Evolutionary conservation across 2,888 invertebrate genomes (phyloP).

Genomic region (Ectemnius lituratus): DNA sequence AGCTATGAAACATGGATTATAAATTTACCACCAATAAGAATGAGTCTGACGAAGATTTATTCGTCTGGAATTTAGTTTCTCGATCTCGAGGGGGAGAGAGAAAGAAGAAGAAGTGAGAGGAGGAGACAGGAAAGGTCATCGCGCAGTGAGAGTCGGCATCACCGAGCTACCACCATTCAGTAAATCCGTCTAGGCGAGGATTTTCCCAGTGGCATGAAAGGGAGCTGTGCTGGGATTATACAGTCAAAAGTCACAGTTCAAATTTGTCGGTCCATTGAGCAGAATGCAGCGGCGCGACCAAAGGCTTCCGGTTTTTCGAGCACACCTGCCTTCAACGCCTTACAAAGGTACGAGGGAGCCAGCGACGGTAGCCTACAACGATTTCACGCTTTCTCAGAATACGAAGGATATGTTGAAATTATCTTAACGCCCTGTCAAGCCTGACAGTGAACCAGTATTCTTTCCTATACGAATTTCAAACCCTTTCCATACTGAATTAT

Average conservation of each 20-base stretch:
- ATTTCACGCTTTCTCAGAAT: constrained; percentile 30
- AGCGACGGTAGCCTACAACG: constrained; percentile 34
- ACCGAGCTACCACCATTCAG: constrained; percentile 26
- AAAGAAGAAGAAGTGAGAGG: neutral
- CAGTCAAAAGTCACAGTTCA: constrained; percentile 76
- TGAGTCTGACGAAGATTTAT: too few species aligned
- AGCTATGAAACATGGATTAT: too few species aligned
- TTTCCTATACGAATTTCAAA: too few species aligned
- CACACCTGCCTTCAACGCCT: constrained; percentile 68
- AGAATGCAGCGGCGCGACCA: constrained; percentile 67
- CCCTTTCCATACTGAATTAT: too few species aligned
- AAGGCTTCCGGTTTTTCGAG: constrained; percentile 75
- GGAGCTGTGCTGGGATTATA: constrained; percentile 70
- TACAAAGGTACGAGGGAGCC: constrained; percentile 6
- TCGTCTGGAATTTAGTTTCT: too few species aligned
- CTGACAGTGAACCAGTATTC: too few species aligned
- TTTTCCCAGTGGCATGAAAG: constrained; percentile 66
- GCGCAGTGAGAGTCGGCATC: neutral
- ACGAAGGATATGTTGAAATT: constrained; percentile 27
- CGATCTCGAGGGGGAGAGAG: neutral
- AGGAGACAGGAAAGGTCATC: constrained; percentile 9
- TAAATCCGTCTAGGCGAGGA: constrained; percentile 50
- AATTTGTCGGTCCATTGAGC: constrained; percentile 76
- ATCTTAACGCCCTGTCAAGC: constrained; percentile 4
- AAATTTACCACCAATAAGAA: too few species aligned